Conservation (phyloP, 1,140 invertebrate species). For the Lordiphosa mommai region DNA sequence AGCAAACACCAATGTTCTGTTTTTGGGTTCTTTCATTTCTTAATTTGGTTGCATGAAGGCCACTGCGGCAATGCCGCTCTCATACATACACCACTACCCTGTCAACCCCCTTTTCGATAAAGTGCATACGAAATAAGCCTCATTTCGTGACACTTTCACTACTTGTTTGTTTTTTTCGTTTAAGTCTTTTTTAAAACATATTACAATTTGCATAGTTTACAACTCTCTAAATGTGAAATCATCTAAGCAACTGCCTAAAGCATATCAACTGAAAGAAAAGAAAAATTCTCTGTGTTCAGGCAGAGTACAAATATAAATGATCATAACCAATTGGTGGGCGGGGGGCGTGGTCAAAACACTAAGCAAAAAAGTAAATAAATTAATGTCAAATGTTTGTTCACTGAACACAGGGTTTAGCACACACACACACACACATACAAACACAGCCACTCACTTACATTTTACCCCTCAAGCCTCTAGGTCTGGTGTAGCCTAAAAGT, state of each 20-base stretch:
- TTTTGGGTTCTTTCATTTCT: slow-evolving; percentile 21
- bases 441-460: neutral
- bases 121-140: slow-evolving; percentile 38
- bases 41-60: slow-evolving; percentile 57
- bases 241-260: slow-evolving; percentile 27
- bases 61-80: slow-evolving; percentile 38
- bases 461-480: slow-evolving; percentile 12
- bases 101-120: slow-evolving; percentile 9
- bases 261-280: slow-evolving; percentile 31
- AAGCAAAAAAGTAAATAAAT: slow-evolving; percentile 38
- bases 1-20: slow-evolving; percentile 37
- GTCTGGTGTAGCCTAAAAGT: slow-evolving; percentile 56
- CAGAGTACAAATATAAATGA: slow-evolving; percentile 32
- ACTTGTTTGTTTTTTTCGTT: slow-evolving; percentile 33
- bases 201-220: slow-evolving; percentile 76
- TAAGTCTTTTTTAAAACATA: slow-evolving; percentile 67
- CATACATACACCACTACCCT: slow-evolving; percentile 11
- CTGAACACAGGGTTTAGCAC: slow-evolving; percentile 62
- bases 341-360: slow-evolving; percentile 48
- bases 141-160: slow-evolving; percentile 41
- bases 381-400: slow-evolving; percentile 72
- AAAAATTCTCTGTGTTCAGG: slow-evolving; percentile 55
- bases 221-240: slow-evolving; percentile 19
- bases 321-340: slow-evolving; percentile 53
- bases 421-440: slow-evolving; percentile 14